Evolutionary conservation across 2,797 vertebrate species (phyloP), one percentile per base, ranked within the genome.

Genomic region (Ataeniobius toweri): DNA sequence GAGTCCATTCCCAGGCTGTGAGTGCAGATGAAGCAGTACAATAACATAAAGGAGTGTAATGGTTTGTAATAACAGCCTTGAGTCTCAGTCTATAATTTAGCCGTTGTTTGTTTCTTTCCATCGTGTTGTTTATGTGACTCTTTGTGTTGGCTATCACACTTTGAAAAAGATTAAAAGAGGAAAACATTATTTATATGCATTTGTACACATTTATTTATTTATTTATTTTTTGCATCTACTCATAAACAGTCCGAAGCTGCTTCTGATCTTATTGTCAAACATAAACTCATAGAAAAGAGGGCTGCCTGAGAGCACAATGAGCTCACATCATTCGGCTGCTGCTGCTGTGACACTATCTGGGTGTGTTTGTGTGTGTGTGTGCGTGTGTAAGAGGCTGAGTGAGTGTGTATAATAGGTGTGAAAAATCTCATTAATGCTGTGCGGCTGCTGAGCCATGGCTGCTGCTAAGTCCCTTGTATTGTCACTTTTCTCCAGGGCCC

Each of bases 401-500:
- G 65, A 68, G 24, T 68, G 92, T 94, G 96, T 97, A 96, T 98
- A 97, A 98, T 97, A 98, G 97, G 97, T 97, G 97, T 97, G 96
- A 97, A 98, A 97, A 97, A 97, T 97, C 97, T 98, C 96, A 99
- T 98, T 98, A 98, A 99, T 98, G 97, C 97, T 96, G 96, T 94
- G 95, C 95, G 96, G 94, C 96, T 97, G 96, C 96, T 96, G 96
- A 96, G 97, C 96, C 94, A 94, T 96, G 95, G 96, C 95, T 91
- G 91, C 92, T 91, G 91, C 91, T 91, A 91, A 92, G 89, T 93
- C 91, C 75, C 97, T 97, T 96, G 97, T 97, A 97, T 98, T 98
- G 97, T 99, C 93, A 93, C 89, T 90, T 91, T 98, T 95, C 97
- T 97, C 96, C 94, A 94, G 95, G 96, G 97, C 96, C 96, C 96